Evolutionary conservation across 92 coral and sea anemone species (phyloP).

Genomic region (Muricea muricata): DNA sequence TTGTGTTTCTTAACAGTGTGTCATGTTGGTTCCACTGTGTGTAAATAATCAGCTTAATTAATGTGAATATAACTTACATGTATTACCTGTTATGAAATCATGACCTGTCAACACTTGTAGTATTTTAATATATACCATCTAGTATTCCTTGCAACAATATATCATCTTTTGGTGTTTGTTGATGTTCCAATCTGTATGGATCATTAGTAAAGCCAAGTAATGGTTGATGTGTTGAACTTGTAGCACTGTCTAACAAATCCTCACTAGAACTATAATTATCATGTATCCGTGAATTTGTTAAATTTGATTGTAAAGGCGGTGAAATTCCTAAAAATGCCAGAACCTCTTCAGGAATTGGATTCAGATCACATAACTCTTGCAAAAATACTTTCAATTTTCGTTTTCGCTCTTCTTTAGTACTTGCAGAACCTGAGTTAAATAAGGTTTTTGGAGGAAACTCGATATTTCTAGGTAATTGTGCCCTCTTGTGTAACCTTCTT

Average conservation of each 20-base stretch:
- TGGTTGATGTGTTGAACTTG: constrained; percentile 79
- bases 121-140: constrained; percentile 71
- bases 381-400: constrained; percentile 76
- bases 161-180: constrained; percentile 55
- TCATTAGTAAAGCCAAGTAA: constrained; percentile 77
- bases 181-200: constrained; percentile 57
- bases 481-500: constrained; percentile 72
- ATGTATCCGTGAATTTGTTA: background rate
- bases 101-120: no score
- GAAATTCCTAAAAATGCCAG: constrained; percentile 78
- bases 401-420: constrained; percentile 78
- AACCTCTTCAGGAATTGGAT: constrained; percentile 62
- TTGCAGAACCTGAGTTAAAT: constrained; percentile 69
- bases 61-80: background rate
- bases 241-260: constrained; percentile 77
- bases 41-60: no score
- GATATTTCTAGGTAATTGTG: constrained; percentile 73
- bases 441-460: constrained; percentile 68
- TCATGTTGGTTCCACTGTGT: no score
- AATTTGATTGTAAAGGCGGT: constrained; percentile 44
- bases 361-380: constrained; percentile 62
- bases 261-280: constrained; percentile 51
- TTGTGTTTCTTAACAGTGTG: no score
- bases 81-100: background rate
- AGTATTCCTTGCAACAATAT: constrained; percentile 75